A percentile compares a stretch with the other conserved stretches of the same genome.
These are phyloP conservation scores for Tetragonisca angustula DNA, from an alignment of 2,888 invertebrate species.

Conservation along the genomic window DNA sequence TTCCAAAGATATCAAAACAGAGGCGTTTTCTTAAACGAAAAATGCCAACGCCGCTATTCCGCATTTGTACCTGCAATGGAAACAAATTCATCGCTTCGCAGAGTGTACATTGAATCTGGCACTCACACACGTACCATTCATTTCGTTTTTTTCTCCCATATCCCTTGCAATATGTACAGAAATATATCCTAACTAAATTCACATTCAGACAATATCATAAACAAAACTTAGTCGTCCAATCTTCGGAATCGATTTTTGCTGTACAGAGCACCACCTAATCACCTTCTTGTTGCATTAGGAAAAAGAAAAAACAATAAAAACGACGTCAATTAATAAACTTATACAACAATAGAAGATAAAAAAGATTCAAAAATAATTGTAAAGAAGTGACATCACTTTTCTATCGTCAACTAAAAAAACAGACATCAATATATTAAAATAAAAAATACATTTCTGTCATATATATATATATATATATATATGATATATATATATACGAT, in stretches of 20 bases:
- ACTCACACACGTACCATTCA: constrained; percentile 59
- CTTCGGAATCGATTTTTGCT: constrained; percentile 54
- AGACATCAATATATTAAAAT: constrained; percentile 3
- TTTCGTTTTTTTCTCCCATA: constrained; percentile 52
- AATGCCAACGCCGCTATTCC: constrained; percentile 33
- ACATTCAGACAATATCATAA: constrained; percentile 69
- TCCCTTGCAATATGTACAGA: constrained; percentile 70
- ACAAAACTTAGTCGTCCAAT: constrained; percentile 52
- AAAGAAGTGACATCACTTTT: constrained; percentile 33
- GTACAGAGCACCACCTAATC: constrained; percentile 65
- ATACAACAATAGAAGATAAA: constrained; percentile 30
- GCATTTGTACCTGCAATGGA: constrained; percentile 34
- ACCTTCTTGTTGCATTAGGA: constrained; percentile 26
- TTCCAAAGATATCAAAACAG: constrained; percentile 41
- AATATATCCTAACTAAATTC: constrained; percentile 73
- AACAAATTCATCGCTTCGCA: constrained; percentile 50
- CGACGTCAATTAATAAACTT: constrained; percentile 34
- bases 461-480: not conserved
- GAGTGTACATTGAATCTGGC: constrained; percentile 58
- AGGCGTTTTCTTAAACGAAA: constrained; percentile 26
- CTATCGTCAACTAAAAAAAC: constrained; percentile 48
- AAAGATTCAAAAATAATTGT: constrained; percentile 35
- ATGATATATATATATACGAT: not conserved
- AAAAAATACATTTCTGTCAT: not conserved
- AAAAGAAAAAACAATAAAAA: not conserved